These are phyloP conservation scores for Dolichoris vasculosae DNA, from an alignment of 1,140 invertebrate genomes.

Conservation along the genomic window DNA sequence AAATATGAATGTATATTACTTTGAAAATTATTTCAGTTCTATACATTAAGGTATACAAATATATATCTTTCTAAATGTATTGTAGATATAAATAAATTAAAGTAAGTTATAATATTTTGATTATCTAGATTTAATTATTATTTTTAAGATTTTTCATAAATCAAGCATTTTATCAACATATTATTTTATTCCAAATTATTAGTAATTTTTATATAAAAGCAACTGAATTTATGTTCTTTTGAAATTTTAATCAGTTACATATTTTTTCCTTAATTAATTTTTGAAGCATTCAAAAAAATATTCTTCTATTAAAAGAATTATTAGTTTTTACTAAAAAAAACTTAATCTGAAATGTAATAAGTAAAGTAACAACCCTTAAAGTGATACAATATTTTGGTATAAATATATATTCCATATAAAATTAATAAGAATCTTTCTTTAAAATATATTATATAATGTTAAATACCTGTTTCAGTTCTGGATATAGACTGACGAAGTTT, in stretches of 20 bases:
- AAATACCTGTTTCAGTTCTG: constrained; percentile 56
- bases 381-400: neutral
- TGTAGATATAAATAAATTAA: too few relatives aligned
- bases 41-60: too few relatives aligned
- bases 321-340: neutral
- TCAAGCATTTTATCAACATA: neutral
- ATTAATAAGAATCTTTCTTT: neutral
- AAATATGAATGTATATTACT: too few relatives aligned
- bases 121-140: too few relatives aligned
- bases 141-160: neutral
- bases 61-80: too few relatives aligned
- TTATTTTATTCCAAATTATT: neutral
- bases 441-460: constrained; percentile 14
- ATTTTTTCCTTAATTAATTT: neutral
- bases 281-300: neutral
- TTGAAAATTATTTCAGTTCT: too few relatives aligned
- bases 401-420: neutral
- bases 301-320: neutral
- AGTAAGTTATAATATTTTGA: too few relatives aligned
- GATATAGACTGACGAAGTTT: constrained; percentile 76
- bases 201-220: neutral
- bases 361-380: neutral
- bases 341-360: neutral
- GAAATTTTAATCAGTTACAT: neutral
- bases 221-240: neutral